These are phyloP conservation scores for Phrynocephalus guinanensis DNA, from an alignment of 2,797 vertebrate genomes.

Conservation along the genomic window DNA sequence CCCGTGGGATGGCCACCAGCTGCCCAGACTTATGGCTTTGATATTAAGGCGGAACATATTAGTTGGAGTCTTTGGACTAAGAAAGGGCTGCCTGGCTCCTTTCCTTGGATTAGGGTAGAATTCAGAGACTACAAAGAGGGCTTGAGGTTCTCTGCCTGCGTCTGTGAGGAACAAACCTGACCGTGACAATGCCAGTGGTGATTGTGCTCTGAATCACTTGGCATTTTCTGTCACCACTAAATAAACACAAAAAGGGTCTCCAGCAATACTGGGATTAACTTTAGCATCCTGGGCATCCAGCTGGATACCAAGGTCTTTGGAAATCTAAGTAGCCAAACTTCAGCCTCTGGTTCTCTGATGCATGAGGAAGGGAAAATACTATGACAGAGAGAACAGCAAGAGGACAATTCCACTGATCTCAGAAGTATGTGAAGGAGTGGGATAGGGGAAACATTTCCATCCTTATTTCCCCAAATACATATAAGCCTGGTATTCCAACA, in stretches of 20 bases:
- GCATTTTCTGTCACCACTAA: background rate
- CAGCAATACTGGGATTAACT: conserved; percentile 6
- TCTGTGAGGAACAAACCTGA: conserved; percentile 5
- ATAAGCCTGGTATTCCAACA: background rate
- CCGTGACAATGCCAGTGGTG: background rate
- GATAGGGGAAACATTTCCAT: background rate
- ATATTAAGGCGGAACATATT: background rate
- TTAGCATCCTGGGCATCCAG: conserved; percentile 20
- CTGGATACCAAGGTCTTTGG: conserved; percentile 26
- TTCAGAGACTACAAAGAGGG: background rate
- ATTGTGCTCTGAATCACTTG: background rate
- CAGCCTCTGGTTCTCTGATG: background rate
- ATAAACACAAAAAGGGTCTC: conserved; percentile 43
- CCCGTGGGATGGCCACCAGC: conserved; percentile 67
- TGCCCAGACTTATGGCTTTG: conserved; percentile 49
- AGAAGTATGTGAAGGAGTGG: background rate
- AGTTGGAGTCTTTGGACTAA: conserved; percentile 27
- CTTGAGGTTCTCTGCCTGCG: rapidly evolving
- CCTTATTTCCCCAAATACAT: background rate
- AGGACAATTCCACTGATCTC: conserved; percentile 24
- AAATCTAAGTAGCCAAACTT: conserved; percentile 40
- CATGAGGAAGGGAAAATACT: conserved; percentile 18
- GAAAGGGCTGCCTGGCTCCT: background rate
- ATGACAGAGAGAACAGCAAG: conserved; percentile 2
- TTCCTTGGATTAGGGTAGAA: background rate